Percentiles rank a stretch among this genome's conserved stretches.
Conservation (phyloP, 2,113 vertebrate genomes). For the Talpa occidentalis region DNA sequence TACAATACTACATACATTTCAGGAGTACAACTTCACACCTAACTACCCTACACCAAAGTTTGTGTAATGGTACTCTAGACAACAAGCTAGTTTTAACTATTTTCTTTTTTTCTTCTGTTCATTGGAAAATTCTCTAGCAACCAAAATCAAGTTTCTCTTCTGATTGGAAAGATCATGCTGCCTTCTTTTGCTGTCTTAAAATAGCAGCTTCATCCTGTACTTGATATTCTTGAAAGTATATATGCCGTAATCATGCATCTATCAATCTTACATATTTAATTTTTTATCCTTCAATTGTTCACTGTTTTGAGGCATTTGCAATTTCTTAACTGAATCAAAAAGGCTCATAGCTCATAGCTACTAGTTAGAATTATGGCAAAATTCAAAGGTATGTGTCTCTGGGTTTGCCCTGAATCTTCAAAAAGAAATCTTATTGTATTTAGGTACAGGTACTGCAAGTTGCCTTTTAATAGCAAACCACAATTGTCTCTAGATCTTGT, state of each 20-base stretch:
- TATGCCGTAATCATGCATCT: neutral
- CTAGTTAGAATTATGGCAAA: neutral
- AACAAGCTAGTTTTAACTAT: neutral
- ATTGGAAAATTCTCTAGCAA: slow-evolving; percentile 27
- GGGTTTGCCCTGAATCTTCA: neutral
- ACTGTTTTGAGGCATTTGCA: slow-evolving; percentile 39
- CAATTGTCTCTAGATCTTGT: neutral
- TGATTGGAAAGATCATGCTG: slow-evolving; percentile 29
- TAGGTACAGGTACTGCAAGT: neutral
- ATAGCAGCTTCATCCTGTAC: neutral
- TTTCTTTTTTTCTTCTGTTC: slow-evolving; percentile 21
- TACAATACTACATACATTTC: too few relatives aligned
- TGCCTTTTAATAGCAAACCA: neutral
- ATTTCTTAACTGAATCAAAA: slow-evolving; percentile 24
- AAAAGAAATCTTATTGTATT: slow-evolving; percentile 38
- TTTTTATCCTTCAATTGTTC: slow-evolving; percentile 7
- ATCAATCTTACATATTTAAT: neutral
- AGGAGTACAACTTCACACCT: too few relatives aligned
- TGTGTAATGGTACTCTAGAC: neutral
- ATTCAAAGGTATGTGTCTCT: neutral
- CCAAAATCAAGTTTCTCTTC: slow-evolving; percentile 36
- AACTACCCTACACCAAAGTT: too few relatives aligned
- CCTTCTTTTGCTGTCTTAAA: neutral
- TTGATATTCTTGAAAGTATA: slow-evolving; percentile 8
- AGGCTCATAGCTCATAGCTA: neutral